Evolutionary conservation across 2,888 invertebrate genomes (phyloP).

Genomic region (Bugula neritina): DNA sequence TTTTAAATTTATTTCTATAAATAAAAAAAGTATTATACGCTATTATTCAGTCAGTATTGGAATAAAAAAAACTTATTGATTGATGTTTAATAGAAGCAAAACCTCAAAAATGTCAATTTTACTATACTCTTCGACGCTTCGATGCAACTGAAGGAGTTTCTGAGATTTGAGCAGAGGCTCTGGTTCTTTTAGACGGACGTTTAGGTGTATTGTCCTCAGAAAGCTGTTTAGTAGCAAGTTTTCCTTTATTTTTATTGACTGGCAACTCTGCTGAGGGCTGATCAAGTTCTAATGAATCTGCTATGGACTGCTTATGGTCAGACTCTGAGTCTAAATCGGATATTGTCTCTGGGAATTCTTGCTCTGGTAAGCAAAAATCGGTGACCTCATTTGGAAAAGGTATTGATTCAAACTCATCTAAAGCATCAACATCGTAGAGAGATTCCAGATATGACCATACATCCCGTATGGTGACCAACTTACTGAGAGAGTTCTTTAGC

Average conservation of each 20-base stretch:
- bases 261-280: neutral
- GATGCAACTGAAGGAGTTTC: neutral
- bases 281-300: neutral
- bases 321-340: slow-evolving; percentile 2
- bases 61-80: too few relatives aligned
- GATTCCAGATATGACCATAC: slow-evolving; percentile 29
- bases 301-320: neutral
- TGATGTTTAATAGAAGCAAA: too few relatives aligned
- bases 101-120: too few relatives aligned
- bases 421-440: slow-evolving; percentile 28
- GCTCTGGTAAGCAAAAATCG: slow-evolving; percentile 29
- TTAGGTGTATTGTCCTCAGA: neutral
- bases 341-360: slow-evolving; percentile 16
- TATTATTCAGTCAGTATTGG: too few relatives aligned
- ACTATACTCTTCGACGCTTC: neutral
- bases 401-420: slow-evolving; percentile 29
- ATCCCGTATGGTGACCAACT: slow-evolving; percentile 25
- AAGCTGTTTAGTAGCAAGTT: neutral
- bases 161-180: neutral
- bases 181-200: slow-evolving; percentile 2
- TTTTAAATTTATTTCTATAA: too few relatives aligned
- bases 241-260: neutral
- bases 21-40: too few relatives aligned
- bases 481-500: slow-evolving; percentile 28
- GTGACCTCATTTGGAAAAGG: slow-evolving; percentile 30